Base-by-base conservation (phyloP, 2,888 invertebrate genomes). In the Boloria selene region DNA sequence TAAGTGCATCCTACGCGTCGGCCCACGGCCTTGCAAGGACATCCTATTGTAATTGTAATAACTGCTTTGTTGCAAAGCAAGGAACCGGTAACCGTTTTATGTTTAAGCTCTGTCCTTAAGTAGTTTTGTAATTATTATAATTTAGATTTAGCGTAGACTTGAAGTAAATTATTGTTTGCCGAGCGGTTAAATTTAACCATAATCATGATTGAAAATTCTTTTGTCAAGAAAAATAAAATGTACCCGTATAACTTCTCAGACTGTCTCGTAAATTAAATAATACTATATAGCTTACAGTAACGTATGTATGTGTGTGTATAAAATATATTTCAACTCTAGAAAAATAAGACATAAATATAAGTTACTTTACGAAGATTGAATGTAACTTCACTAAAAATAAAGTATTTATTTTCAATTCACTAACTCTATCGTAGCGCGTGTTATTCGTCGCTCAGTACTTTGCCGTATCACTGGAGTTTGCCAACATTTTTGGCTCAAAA, bases 11-110 rank as follows among this genome's bases (percentile, higher is more conserved):
- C 74, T 70, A 72, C 73, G 71, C 74, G 52, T 64, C 65, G 58
- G 64, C 73, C 73, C 73, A 72, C 73, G 75, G 71, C 79, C 79
- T 79, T 77, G 79, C 79, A 78, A 79, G 79, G 79, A 73, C 78
- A 74, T 52, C 56, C 56, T 64, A 59, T 59, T 59, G 59, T 53
- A 38, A 16, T 2, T 53, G 53, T 59, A 59, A 56, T 45, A 56
- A 18, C 49, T 16, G 38, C 59, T 59, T 59, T 59, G 59, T 59
- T 50, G 31, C 31, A 38, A 50, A 38, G 47, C 38, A 59, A 4
- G 47, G 56, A 45, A 45, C 47, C 59, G 59, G 50, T 50, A 50
- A 49, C 47, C 49, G 49, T 49, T 49, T 49, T 49, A 13, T 49
- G n/a, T 50, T 38, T 18, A 49, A 16, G 31, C 0, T 38, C 7